Evolutionary conservation across 2,888 invertebrate species (phyloP), one percentile per base, ranked within the genome.

Genomic region (Pammene aurita): DNA sequence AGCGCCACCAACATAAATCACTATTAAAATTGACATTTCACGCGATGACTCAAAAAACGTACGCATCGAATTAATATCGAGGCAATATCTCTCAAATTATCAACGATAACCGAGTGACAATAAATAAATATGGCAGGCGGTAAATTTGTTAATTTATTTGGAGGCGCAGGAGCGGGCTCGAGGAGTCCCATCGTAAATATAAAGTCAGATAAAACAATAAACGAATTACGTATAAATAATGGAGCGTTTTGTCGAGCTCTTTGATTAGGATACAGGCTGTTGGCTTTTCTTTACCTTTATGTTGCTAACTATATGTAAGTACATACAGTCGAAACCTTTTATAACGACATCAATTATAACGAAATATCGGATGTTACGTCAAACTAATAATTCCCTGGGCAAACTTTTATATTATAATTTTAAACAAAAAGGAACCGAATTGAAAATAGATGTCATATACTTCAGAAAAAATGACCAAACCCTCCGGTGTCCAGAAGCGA

Each of bases 161-260:
- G 78, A 73, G 78, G 72, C 67, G 73, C 80, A 77, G 78, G 85
- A 84, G 83, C 81, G 84, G 78, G 84, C 26, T 26, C 76, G 46
- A 78, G 79, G 80, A 74, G 76, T 82, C 83, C 76, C 84, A 77
- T 86, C 91, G 85, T 92, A 92, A 92, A 92, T 90, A 90, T 86
- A 82, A 84, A 85, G 79, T 78, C 80, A 91, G 92, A 91, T 92
- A 92, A 92, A 92, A 92, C 92, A 92, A 92, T 92, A 92, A 92
- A 92, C 89, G 90, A 85, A 92, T 91, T 91, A 92, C 86, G 85
- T 87, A 87, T 86, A 89, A 88, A 90, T 90, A 92, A 91, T 91
- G 87, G 86, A 89, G 86, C 89, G 88, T 89, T 92, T 91, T 90
- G 91, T 91, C 82, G 81, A 79, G 78, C 80, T 79, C 79, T 80